Conservation (phyloP, 2,888 invertebrate genomes). For the Dryobotodes eremita region DNA sequence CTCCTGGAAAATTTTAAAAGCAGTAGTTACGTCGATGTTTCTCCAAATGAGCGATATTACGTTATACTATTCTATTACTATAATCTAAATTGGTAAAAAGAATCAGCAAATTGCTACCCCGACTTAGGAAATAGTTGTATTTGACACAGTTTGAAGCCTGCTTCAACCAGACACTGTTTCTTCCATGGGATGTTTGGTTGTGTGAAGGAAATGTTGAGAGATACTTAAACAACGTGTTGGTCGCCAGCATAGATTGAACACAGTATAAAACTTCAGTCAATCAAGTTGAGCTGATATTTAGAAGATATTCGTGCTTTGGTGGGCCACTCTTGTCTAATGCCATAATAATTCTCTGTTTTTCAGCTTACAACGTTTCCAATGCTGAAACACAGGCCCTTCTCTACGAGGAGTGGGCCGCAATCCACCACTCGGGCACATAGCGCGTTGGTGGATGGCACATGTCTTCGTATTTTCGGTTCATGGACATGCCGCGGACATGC, state of each 20-base stretch:
- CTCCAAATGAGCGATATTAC: fast-evolving
- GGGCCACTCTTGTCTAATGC: not conserved
- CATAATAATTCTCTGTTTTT: not conserved
- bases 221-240: not conserved
- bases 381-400: not conserved
- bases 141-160: not conserved
- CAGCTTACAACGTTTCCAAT: not conserved
- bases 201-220: not conserved
- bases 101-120: not conserved
- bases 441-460: not conserved
- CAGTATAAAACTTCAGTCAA: not conserved
- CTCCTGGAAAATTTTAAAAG: no score
- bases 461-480: not conserved
- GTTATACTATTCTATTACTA: no score
- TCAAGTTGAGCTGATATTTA: not conserved
- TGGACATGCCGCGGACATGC: not conserved
- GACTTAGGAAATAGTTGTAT: not conserved
- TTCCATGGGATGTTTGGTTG: not conserved
- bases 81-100: not conserved
- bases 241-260: not conserved
- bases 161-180: not conserved
- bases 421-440: not conserved
- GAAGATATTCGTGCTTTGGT: not conserved
- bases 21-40: no score
- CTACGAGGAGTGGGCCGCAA: not conserved